Evolutionary conservation across 2,113 vertebrate species (phyloP), one percentile per base, ranked within the genome.

Genomic region (Mirza zaza): DNA sequence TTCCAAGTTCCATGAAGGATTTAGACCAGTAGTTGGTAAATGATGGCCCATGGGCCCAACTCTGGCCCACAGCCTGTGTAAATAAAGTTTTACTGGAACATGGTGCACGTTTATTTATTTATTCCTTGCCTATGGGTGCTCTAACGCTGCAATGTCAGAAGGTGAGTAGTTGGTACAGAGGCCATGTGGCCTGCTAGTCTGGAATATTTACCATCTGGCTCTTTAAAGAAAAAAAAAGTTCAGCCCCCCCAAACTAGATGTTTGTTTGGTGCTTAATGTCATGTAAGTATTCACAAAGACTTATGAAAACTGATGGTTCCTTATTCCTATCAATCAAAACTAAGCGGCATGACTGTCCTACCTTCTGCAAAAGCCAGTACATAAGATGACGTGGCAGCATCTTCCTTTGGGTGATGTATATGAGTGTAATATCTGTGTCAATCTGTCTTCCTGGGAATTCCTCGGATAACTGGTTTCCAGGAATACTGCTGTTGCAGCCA

Each of bases 271-370:
- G 61, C 59, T 94, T 77, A 34, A 63, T 39, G 61, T n/a, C 25
- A 6, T 73, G 0, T 11, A 32, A 23, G 8, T 77, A n/a, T 87
- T 89, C 90, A 15, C 67, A 57, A 39, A 61, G 39, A 29, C 15
- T 73, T 8, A 8, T 87, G 18, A 55, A 83, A 81, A 76, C 42
- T 14, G 32, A 34, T 79, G 45, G 23, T 39, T 92, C 20, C 11
- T 92, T 87, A 17, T 76, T 85, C 57, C 90, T 65, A 52, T 13
- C 23, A 96, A 65, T 90, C 36, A 73, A 83, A 92, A 48, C 73
- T 59, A 81, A 25, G 18, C 82, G 83, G 11, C 63, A 32, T 42
- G 32, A 79, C 57, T 82, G 55, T 34, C 34, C 63, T 55, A 25
- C 59, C 55, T 84, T 77, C 57, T 76, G 34, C 76, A 90, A 92